A percentile compares a stretch with the other conserved stretches of the same genome.
Conservation (phyloP, 2,797 vertebrate species). For the Columba guinea region DNA sequence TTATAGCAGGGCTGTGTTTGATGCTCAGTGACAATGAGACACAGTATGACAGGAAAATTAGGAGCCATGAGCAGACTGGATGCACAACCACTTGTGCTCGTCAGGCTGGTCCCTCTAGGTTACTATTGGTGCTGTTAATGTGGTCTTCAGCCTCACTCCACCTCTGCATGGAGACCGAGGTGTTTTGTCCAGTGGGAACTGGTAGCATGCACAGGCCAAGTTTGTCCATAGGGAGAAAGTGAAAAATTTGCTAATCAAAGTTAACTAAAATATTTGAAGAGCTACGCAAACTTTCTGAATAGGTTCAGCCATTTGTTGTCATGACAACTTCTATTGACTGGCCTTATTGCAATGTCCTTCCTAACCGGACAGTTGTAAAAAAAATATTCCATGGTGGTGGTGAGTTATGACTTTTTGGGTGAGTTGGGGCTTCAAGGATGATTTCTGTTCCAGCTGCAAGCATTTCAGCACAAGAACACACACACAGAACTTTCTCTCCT, state of each 20-base stretch:
- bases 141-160: not conserved
- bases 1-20: not conserved
- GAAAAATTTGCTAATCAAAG: not conserved
- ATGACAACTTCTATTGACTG: not conserved
- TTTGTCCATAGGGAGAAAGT: not conserved
- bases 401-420: not conserved
- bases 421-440: not conserved
- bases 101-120: not conserved
- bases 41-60: not conserved
- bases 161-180: not conserved
- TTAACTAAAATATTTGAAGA: not conserved
- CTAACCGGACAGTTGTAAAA: not conserved
- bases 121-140: not conserved
- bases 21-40: not conserved
- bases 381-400: not conserved
- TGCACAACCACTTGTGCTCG: not conserved
- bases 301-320: not conserved
- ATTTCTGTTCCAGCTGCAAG: not conserved
- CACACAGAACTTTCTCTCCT: not conserved
- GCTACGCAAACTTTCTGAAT: not conserved
- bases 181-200: not conserved
- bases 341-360: not conserved
- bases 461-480: not conserved
- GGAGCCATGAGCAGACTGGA: not conserved
- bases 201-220: not conserved